A percentile compares a stretch with the other conserved stretches of the same genome.
These are phyloP conservation scores for Sminthurinus aureus DNA, from an alignment of 2,888 invertebrate genomes.

Conservation along the genomic window DNA sequence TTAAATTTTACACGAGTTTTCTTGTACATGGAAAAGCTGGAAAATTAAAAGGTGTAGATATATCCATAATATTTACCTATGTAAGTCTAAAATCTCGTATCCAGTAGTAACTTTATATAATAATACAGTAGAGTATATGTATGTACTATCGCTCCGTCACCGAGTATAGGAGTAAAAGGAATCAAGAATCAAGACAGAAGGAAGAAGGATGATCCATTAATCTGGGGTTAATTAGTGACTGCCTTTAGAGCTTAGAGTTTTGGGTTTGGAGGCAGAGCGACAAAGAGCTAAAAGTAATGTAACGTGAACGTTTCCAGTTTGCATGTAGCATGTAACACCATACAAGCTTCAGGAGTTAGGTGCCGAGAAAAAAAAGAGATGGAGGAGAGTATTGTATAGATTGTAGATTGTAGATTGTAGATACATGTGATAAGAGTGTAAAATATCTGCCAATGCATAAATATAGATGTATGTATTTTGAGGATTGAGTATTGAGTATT, in stretches of 20 bases:
- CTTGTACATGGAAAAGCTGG: neutral
- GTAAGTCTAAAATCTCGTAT: too few relatives aligned
- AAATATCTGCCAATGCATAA: too few relatives aligned
- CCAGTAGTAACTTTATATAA: neutral
- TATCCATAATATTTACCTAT: too few relatives aligned
- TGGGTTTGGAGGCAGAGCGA: conserved; percentile 5
- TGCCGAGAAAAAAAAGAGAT: conserved; percentile 6
- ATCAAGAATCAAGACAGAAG: neutral
- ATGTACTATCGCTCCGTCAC: neutral
- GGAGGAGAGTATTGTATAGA: neutral
- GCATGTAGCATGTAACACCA: too few relatives aligned
- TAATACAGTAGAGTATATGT: too few relatives aligned
- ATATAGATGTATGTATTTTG: neutral
- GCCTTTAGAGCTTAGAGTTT: conserved; percentile 3
- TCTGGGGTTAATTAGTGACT: conserved; percentile 41
- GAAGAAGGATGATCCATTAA: conserved; percentile 38
- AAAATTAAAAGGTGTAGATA: neutral
- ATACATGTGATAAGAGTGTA: neutral
- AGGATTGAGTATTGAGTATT: neutral
- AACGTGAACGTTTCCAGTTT: conserved; percentile 26
- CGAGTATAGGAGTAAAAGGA: neutral
- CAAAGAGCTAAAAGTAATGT: conserved; percentile 33
- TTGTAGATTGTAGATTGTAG: neutral
- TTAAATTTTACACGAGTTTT: too few relatives aligned
- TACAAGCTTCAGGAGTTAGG: neutral